Percentiles rank a stretch among this genome's conserved stretches.
These are phyloP conservation scores for Odobenus rosmarus DNA, from an alignment of 2,113 vertebrate species.

Conservation along the genomic window DNA sequence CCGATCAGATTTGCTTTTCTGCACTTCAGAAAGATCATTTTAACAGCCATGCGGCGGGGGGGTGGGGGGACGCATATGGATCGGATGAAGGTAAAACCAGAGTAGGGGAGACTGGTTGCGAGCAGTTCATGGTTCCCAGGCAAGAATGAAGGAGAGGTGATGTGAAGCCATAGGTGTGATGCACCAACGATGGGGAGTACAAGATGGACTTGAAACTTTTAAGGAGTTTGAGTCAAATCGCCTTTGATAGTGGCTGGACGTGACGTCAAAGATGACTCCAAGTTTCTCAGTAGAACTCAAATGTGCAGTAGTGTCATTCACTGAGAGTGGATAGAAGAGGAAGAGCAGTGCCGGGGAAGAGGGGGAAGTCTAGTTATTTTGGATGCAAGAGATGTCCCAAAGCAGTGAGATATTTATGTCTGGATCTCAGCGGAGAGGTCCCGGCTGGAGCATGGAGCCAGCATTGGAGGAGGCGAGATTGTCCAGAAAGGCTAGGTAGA, in stretches of 20 bases:
- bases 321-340: background rate
- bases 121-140: background rate
- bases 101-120: background rate
- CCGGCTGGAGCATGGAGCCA: background rate
- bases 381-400: background rate
- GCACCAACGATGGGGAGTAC: background rate
- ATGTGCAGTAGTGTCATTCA: background rate
- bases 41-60: no score
- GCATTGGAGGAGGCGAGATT: background rate
- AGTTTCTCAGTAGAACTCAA: background rate
- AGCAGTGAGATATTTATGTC: background rate
- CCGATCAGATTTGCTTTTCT: background rate
- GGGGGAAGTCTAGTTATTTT: background rate
- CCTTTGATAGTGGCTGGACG: background rate
- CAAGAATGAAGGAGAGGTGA: background rate
- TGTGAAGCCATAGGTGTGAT: background rate
- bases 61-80: background rate
- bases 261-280: background rate
- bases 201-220: background rate
- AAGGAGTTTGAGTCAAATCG: background rate
- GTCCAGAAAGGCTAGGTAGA: background rate
- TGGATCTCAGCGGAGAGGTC: background rate
- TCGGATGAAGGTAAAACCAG: background rate
- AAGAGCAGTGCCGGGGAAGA: rapidly evolving
- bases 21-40: background rate